Base-by-base conservation (phyloP, 92 coral and sea anemone genomes). In the Epizoanthus stellaris region DNA sequence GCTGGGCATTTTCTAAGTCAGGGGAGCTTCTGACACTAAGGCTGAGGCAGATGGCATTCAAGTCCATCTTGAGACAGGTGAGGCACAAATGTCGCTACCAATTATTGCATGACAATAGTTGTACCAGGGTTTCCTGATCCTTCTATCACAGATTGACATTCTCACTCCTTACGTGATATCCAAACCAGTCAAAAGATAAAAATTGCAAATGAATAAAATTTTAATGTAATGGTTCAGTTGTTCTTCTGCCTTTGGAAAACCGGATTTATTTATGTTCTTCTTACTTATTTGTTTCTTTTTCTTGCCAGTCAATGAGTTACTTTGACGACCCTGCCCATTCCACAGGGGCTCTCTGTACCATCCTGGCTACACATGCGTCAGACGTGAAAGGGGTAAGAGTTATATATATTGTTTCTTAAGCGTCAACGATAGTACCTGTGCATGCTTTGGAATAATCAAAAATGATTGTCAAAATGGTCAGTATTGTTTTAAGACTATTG, bases 271-370 rank as follows among this genome's bases (percentile, higher is more conserved):
- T 30, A 30, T 30, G 36, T 30, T 30, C 1, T 30, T 30, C 36
- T 30, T 30, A 73, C 36, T 30, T 30, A 30, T 30, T 30, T 2
- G 36, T 30, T 30, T 30, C 36, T 30, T 30, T 30, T 30, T 30
- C 36, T 30, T 30, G 36, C 2, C 54, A 95, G 98, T 92, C 91
- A 34, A 95, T 89, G 84, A 70, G 91, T 30, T 95, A 87, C 80
- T 95, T 93, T 93, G 98, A 95, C 45, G 98, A 95, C 69, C 97
- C 97, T 40, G 75, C 59, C 38, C 98, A 95, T 84, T 81, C 95
- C 21, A 95, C 97, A 7, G 98, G 98, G 75, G 97, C 95, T 25
- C 73, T 95, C 17, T 91, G 97, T 0, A 87, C 98, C 59, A 95
- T 94, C 68, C 71, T 95, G 64, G 92, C 95, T 34, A 91, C 97